Evolutionary conservation across 35 echinoderm and acorn worm genomes (phyloP), one percentile per base, ranked within the genome.

Genomic region (Ptychodera flava): DNA sequence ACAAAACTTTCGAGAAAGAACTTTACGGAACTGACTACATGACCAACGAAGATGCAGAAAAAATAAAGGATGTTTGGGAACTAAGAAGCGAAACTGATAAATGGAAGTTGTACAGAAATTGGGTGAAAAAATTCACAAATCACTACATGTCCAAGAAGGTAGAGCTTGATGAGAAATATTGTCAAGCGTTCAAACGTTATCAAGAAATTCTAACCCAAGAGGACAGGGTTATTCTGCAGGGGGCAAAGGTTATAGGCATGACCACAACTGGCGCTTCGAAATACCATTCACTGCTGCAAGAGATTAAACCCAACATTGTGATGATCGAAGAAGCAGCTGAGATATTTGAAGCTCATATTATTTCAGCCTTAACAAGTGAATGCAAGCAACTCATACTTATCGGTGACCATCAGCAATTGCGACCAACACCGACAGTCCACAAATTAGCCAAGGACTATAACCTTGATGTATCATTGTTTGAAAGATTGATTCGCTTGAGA

Each of bases 381-480:
- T 90, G 88, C 34, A 35, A 91, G 31, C 94, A 97, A 45, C 85
- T 97, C 78, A 97, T 97, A 12, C 35, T 97, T 29, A 93, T 97
- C 28, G 94, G 94, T 30, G 91, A 97, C 79, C 85, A 91, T 52
- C 88, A 90, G 45, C 88, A 93, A 35, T 36, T 97, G 32, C 75
- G 88, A 37, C 94, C 88, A n/a, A 86, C 90, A 81, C 78, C 88
- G 16, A 80, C 94, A 27, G 83, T 93, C 0, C 87, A 90, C 76
- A 36, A 85, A 35, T 86, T 97, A 29, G 88, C 87, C 32, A 90
- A 87, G 79, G 78, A 87, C 30, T 90, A 86, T 76, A 82, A 93
- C 34, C 85, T 97, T 30, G 89, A 93, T 36, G 31, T 93, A 0
- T 93, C 91, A 31, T 85, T 93, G 29, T 97, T 97, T 84, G 85